Conservation (phyloP, 2,113 vertebrate genomes). For the Marcusenius ussheri region DNA sequence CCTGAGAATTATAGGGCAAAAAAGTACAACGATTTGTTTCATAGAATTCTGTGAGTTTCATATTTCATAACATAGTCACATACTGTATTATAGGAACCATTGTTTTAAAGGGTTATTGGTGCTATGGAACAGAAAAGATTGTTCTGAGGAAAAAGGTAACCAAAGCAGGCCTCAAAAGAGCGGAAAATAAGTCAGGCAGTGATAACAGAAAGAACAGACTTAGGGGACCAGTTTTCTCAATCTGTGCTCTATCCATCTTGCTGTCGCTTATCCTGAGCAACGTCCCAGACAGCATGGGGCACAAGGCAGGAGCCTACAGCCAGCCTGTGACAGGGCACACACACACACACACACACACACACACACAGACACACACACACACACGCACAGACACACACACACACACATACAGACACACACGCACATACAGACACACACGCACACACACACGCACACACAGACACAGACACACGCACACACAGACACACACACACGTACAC, state of each 20-base stretch:
- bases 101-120: background rate
- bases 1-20: background rate
- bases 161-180: background rate
- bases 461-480: accelerated
- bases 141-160: background rate
- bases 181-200: background rate
- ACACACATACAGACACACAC: too few species aligned
- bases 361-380: too few species aligned
- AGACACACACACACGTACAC: too few species aligned
- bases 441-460: too few species aligned
- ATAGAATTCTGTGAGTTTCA: background rate
- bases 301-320: background rate
- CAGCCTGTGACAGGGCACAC: background rate
- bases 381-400: too few species aligned
- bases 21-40: background rate
- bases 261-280: background rate
- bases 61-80: background rate
- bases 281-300: background rate
- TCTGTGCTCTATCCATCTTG: background rate
- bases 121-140: background rate
- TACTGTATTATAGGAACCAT: background rate
- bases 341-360: too few species aligned
- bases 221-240: background rate
- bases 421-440: too few species aligned
- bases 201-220: background rate